phyloP scores from a whole-genome alignment of 2,797 vertebrate species.

The Clamator glandarius region DNA sequence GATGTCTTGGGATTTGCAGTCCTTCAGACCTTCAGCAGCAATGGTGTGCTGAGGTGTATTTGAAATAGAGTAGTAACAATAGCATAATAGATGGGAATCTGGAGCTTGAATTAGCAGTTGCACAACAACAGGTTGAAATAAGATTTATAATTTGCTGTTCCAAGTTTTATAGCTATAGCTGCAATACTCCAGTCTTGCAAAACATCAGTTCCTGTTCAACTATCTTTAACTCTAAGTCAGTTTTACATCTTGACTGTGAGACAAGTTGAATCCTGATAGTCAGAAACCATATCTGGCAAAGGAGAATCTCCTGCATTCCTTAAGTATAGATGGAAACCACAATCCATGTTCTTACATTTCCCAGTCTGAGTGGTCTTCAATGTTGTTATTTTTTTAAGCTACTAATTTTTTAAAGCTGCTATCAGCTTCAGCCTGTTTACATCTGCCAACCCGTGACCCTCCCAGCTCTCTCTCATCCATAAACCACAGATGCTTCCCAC shows the following conservation, averaged over 20 bases:
- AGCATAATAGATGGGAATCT: neutral
- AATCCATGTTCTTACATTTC: neutral
- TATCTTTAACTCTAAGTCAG: neutral
- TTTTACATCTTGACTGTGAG: neutral
- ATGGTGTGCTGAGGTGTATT: fast-evolving
- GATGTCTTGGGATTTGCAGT: neutral
- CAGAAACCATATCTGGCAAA: neutral
- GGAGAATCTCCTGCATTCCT: neutral
- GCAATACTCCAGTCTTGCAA: neutral
- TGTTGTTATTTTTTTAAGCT: no score
- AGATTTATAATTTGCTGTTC: neutral
- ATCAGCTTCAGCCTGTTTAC: neutral
- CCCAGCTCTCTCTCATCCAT: neutral
- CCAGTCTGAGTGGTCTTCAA: neutral
- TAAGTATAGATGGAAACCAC: neutral
- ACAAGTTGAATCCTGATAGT: neutral
- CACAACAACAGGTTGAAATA: neutral
- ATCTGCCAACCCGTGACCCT: neutral
- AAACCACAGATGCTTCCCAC: neutral
- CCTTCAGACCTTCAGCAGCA: neutral
- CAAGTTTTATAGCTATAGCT: neutral
- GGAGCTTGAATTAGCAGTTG: neutral
- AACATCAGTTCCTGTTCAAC: neutral
- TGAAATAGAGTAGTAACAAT: neutral
- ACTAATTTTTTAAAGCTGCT: neutral